Conservation (phyloP, 2,113 vertebrate species). For the Microtus ochrogaster region DNA sequence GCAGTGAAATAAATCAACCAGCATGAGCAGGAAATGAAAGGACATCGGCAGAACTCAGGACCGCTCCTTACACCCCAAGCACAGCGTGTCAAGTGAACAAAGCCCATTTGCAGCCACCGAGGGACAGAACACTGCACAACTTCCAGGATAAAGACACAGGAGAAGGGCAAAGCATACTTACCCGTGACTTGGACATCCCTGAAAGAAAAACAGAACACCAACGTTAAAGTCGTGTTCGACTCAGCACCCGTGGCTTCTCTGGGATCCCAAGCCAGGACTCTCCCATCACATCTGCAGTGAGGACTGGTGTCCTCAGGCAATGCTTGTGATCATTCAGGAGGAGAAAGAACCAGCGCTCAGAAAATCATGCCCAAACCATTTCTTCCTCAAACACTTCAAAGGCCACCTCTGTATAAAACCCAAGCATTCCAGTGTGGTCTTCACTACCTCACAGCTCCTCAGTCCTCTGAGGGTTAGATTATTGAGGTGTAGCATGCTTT, state of each 20-base stretch:
- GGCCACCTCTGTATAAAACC: neutral
- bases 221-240: neutral
- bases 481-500: neutral
- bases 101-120: neutral
- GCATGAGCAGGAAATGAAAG: neutral
- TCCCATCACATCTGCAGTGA: accelerated
- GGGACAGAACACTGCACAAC: neutral
- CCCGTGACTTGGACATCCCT: constrained; percentile 44
- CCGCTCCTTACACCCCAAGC: accelerated
- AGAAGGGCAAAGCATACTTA: constrained; percentile 25
- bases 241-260: neutral
- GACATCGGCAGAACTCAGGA: neutral
- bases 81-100: neutral
- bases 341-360: neutral
- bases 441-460: neutral
- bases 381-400: neutral
- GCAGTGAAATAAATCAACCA: neutral
- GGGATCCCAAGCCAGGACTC: accelerated
- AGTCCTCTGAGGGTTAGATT: neutral
- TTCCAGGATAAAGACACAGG: neutral
- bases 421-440: neutral
- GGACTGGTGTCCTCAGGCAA: neutral
- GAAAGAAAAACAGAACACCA: constrained; percentile 44
- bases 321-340: accelerated
- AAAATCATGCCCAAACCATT: neutral